A percentile compares a stretch with the other conserved stretches of the same genome.
These are phyloP conservation scores for Trichopoda pennipes DNA, from an alignment of 2,888 invertebrate genomes.

Conservation along the genomic window DNA sequence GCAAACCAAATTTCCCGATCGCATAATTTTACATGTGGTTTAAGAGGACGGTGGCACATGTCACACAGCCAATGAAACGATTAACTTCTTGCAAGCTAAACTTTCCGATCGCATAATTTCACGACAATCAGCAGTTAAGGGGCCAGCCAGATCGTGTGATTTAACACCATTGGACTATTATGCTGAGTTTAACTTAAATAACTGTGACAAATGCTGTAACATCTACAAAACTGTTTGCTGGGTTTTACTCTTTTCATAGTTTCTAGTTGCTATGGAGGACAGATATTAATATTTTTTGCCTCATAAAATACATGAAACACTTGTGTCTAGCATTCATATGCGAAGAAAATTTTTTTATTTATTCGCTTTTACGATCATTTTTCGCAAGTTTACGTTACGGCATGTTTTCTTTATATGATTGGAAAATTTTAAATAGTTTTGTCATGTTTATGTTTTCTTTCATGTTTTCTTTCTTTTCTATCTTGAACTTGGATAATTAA, in stretches of 20 bases:
- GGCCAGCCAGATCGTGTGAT: no score
- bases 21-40: no score
- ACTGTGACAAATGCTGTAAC: background rate
- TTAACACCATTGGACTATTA: no score
- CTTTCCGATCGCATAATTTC: no score
- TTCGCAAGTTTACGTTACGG: conserved; percentile 24
- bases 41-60: no score
- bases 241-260: conserved; percentile 2
- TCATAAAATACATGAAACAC: conserved; percentile 60
- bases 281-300: conserved; percentile 49
- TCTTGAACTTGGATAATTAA: no score
- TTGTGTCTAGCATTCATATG: conserved; percentile 35
- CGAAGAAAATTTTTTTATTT: conserved; percentile 24
- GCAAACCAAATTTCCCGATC: no score
- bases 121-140: no score
- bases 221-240: conserved; percentile 13
- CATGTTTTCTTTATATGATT: conserved; percentile 59
- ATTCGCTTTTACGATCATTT: conserved; percentile 21
- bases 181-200: background rate
- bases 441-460: conserved; percentile 38
- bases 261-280: conserved; percentile 22
- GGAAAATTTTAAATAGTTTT: conserved; percentile 57
- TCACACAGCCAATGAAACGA: no score
- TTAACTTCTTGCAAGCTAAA: no score
- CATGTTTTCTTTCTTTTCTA: background rate